These are phyloP conservation scores for Drusus annulatus DNA, from an alignment of 1,140 invertebrate species.

Conservation along the genomic window DNA sequence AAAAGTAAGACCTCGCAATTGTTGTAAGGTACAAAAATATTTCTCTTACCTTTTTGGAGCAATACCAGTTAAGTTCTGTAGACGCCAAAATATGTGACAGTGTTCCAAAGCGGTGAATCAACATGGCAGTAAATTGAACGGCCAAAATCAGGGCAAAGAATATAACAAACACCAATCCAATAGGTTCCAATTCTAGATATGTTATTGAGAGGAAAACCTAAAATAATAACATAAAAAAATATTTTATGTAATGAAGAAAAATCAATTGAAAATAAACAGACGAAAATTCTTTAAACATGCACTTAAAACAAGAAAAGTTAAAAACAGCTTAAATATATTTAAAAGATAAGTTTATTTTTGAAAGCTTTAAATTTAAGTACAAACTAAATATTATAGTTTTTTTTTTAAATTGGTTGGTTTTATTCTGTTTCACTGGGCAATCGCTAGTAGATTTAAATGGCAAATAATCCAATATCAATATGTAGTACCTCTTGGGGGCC, in stretches of 20 bases:
- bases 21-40: not conserved
- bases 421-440: too few relatives aligned
- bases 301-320: too few relatives aligned
- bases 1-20: too few relatives aligned
- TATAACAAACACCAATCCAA: constrained; percentile 97
- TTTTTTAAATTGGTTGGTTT: too few relatives aligned
- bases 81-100: constrained; percentile 97
- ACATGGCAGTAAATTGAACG: constrained; percentile 98
- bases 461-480: constrained; percentile 59
- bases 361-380: too few relatives aligned
- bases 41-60: constrained; percentile 81
- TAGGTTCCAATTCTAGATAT: constrained; percentile 93
- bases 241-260: too few relatives aligned
- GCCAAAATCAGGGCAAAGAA: constrained; percentile 97
- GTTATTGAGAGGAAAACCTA: constrained; percentile 89
- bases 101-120: constrained; percentile 99
- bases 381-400: too few relatives aligned
- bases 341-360: too few relatives aligned
- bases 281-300: too few relatives aligned
- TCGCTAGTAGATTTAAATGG: too few relatives aligned
- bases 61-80: constrained; percentile 92
- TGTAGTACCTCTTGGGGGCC: constrained; percentile 92
- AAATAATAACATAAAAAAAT: constrained; percentile 60
- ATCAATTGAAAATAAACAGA: too few relatives aligned
- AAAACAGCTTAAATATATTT: too few relatives aligned